Evolutionary conservation across 2,888 invertebrate species (phyloP).

Genomic region (Dynastes tityus): DNA sequence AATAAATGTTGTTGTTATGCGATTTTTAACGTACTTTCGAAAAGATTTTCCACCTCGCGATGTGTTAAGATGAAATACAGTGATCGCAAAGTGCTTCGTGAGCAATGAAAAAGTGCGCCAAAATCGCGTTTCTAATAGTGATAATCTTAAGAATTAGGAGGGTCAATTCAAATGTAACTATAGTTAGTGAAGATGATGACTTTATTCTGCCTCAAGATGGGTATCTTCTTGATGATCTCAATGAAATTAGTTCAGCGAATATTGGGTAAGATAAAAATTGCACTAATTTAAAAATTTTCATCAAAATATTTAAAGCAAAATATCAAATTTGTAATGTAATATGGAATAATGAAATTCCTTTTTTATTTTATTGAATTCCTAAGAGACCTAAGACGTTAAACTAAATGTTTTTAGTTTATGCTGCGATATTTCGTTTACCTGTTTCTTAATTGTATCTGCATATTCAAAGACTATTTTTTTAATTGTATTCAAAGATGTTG

Average conservation of each 20-base stretch:
- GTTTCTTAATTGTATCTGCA: too few species aligned
- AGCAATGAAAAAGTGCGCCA: conserved; percentile 31
- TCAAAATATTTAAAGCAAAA: too few species aligned
- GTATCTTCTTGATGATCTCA: conserved; percentile 51
- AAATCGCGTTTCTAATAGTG: conserved; percentile 27
- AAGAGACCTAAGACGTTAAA: too few species aligned
- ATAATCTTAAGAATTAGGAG: not conserved
- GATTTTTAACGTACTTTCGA: too few species aligned
- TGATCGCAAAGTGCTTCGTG: not conserved
- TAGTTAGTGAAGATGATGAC: not conserved
- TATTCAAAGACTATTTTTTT: too few species aligned
- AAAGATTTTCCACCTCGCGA: not conserved
- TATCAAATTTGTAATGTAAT: too few species aligned
- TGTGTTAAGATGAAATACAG: conserved; percentile 17
- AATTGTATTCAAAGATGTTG: too few species aligned
- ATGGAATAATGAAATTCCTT: too few species aligned
- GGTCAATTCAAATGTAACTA: not conserved
- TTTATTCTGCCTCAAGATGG: conserved; percentile 50
- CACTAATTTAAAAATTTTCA: too few species aligned
- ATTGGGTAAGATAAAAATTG: conserved; percentile 53
- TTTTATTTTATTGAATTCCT: too few species aligned
- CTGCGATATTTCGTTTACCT: too few species aligned
- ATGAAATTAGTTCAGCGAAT: conserved; percentile 55
- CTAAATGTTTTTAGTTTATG: too few species aligned
- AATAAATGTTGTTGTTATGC: not conserved